A percentile compares a stretch with the other conserved stretches of the same genome.
These are phyloP conservation scores for Tillus elongatus DNA, from an alignment of 2,888 invertebrate species.

Conservation along the genomic window DNA sequence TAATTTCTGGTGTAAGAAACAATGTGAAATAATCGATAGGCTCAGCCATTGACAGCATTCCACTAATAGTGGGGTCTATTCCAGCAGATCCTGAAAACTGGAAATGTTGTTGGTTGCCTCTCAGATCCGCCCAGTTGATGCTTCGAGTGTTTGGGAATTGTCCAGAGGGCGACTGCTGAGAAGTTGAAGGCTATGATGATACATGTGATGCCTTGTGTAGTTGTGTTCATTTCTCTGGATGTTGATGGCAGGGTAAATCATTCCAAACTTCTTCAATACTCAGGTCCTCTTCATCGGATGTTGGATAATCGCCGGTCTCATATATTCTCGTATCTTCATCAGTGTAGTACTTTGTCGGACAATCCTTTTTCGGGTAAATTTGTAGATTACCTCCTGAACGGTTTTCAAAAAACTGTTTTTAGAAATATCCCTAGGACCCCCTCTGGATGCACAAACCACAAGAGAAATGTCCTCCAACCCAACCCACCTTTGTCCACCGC, in stretches of 20 bases:
- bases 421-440: no score
- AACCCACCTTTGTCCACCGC: no score
- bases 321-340: no score
- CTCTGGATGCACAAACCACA: no score
- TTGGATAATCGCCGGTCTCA: no score
- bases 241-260: neutral
- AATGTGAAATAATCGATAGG: slow-evolving; percentile 7
- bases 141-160: neutral
- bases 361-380: no score
- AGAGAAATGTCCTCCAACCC: no score
- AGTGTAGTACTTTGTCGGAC: no score
- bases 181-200: slow-evolving; percentile 1
- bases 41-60: slow-evolving; percentile 7
- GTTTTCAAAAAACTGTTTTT: no score
- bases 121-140: slow-evolving; percentile 5
- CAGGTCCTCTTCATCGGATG: no score
- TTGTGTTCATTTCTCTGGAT: slow-evolving; percentile 1
- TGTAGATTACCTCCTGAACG: no score
- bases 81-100: slow-evolving; percentile 6
- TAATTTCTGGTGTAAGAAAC: slow-evolving; percentile 8
- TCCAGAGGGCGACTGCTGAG: neutral
- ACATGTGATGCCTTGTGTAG: neutral
- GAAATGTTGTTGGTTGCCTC: slow-evolving; percentile 8
- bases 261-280: no score
- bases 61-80: slow-evolving; percentile 7